Evolutionary conservation across 2,113 vertebrate genomes (phyloP).

Genomic region (Clarias gariepinus): DNA sequence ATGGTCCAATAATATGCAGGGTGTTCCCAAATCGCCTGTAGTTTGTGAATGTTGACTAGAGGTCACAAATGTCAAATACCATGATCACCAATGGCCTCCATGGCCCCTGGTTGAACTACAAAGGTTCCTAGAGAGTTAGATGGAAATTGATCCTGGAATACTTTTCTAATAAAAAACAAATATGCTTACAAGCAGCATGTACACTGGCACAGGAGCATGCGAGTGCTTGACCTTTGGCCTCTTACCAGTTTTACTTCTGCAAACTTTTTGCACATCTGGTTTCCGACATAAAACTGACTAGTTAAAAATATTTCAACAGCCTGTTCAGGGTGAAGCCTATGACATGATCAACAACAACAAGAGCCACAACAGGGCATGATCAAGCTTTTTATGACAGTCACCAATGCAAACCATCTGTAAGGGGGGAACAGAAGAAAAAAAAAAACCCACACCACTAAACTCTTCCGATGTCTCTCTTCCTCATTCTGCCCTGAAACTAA

Average conservation of each 20-base stretch:
- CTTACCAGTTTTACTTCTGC: slow-evolving; percentile 18
- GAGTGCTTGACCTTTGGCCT: slow-evolving; percentile 29
- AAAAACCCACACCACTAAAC: slow-evolving; percentile 10
- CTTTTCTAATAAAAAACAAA: not conserved
- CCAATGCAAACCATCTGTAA: slow-evolving; percentile 47
- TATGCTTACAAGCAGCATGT: not conserved
- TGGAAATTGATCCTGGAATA: not conserved
- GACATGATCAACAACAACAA: slow-evolving; percentile 47
- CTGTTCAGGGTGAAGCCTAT: slow-evolving; percentile 48
- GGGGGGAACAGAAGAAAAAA: not conserved
- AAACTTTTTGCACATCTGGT: slow-evolving; percentile 36
- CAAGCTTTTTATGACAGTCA: slow-evolving; percentile 23
- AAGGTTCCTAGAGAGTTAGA: too few species aligned
- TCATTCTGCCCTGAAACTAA: slow-evolving; percentile 7
- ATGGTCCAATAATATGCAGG: too few species aligned
- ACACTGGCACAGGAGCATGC: not conserved
- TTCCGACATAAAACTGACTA: not conserved
- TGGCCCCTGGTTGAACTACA: too few species aligned
- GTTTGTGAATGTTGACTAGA: too few species aligned
- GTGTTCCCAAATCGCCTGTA: too few species aligned
- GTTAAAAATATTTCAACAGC: slow-evolving; percentile 44
- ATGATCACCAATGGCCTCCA: too few species aligned
- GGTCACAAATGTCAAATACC: too few species aligned
- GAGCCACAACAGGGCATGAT: slow-evolving; percentile 46
- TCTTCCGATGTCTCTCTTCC: slow-evolving; percentile 20